Conservation (phyloP, 1,140 invertebrate species). For the Megalonaias nervosa region DNA sequence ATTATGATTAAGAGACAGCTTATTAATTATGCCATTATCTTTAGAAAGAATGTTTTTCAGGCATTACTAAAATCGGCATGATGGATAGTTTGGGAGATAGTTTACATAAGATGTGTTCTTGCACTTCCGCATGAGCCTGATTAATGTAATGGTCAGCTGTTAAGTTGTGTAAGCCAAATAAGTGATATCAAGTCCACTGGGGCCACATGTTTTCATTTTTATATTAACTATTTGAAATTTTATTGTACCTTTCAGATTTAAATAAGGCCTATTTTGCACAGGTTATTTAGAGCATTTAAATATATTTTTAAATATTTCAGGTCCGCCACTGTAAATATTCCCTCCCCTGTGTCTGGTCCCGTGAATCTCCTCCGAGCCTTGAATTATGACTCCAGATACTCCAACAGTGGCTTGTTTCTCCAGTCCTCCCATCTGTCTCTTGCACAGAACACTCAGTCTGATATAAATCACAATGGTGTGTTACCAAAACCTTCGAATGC, state of each 20-base stretch:
- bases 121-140: no score
- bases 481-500: constrained; percentile 27
- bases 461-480: constrained; percentile 60
- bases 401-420: constrained; percentile 57
- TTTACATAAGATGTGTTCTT: no score
- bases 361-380: constrained; percentile 65
- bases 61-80: background rate
- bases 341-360: constrained; percentile 44
- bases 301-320: background rate
- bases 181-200: no score
- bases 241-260: no score
- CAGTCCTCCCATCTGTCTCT: constrained; percentile 32
- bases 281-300: background rate
- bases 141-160: no score
- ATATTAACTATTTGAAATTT: no score
- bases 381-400: constrained; percentile 60
- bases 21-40: no score
- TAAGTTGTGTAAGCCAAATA: no score
- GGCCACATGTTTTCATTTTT: no score
- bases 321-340: background rate
- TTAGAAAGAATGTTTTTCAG: background rate
- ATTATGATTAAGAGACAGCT: no score
- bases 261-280: no score
- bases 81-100: background rate
- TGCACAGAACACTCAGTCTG: constrained; percentile 32